Evolutionary conservation across 2,888 invertebrate species (phyloP).

Genomic region (Leptogaster cylindrica): DNA sequence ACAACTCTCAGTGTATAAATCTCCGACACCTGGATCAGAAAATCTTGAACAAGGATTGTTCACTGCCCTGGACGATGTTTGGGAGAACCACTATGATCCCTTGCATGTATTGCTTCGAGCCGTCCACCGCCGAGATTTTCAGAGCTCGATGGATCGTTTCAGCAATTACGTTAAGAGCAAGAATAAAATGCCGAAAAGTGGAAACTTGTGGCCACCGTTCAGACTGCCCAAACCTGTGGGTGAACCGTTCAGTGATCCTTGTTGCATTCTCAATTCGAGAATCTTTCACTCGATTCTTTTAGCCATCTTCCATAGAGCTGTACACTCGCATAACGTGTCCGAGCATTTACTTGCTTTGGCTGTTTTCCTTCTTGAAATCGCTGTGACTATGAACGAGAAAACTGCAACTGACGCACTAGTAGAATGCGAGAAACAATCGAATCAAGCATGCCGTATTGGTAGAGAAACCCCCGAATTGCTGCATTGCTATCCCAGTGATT

Average conservation of each 20-base stretch:
- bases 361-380: constrained; percentile 85
- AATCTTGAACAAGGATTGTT: constrained; percentile 91
- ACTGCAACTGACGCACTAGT: constrained; percentile 50
- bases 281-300: constrained; percentile 67
- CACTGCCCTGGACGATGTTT: constrained; percentile 83
- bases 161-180: constrained; percentile 75
- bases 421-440: constrained; percentile 47
- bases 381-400: constrained; percentile 66
- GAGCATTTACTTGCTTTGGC: constrained; percentile 89
- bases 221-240: constrained; percentile 72
- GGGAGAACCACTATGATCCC: constrained; percentile 93
- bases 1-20: constrained; percentile 84
- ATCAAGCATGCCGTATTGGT: constrained; percentile 53
- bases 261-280: constrained; percentile 59
- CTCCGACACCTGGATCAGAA: constrained; percentile 73
- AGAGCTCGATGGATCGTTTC: constrained; percentile 92
- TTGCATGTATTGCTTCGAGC: constrained; percentile 89
- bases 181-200: constrained; percentile 66
- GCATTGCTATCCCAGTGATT: constrained; percentile 76
- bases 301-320: constrained; percentile 83
- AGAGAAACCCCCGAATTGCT: constrained; percentile 60
- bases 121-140: constrained; percentile 91
- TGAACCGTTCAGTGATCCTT: constrained; percentile 72
- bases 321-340: constrained; percentile 75
- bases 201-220: constrained; percentile 82